Conservation (phyloP, 2,113 vertebrate genomes). For the Osmerus eperlanus region DNA sequence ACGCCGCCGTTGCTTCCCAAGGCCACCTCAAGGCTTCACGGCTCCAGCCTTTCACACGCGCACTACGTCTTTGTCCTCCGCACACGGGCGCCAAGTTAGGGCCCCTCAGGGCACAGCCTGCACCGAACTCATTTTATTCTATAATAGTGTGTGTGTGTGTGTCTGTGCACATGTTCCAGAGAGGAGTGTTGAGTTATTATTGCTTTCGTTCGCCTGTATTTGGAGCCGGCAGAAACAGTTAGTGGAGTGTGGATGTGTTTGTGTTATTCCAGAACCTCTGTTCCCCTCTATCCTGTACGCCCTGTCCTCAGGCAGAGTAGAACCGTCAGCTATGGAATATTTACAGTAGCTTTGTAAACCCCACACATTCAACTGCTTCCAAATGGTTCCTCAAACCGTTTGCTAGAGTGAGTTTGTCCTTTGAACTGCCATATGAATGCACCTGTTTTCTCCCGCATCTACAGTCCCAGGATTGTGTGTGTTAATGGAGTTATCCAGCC, state of each 20-base stretch:
- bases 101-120: neutral
- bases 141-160: constrained; percentile 5
- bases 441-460: no score
- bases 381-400: no score
- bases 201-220: neutral
- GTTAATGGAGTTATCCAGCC: no score
- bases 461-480: no score
- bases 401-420: no score
- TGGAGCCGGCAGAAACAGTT: neutral
- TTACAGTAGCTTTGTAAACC: neutral
- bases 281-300: neutral
- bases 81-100: neutral
- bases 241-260: neutral
- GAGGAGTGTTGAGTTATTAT: neutral
- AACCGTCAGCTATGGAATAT: neutral
- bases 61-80: neutral
- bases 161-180: neutral
- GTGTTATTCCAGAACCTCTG: neutral
- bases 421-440: no score
- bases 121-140: neutral
- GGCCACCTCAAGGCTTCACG: neutral
- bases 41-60: neutral
- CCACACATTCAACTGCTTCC: neutral
- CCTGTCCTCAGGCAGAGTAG: no score
- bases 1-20: neutral